Percentiles rank a stretch among this genome's conserved stretches.
Evolutionary conservation across 2,888 invertebrate species (phyloP).

Genomic region (Nemoura dubitans): DNA sequence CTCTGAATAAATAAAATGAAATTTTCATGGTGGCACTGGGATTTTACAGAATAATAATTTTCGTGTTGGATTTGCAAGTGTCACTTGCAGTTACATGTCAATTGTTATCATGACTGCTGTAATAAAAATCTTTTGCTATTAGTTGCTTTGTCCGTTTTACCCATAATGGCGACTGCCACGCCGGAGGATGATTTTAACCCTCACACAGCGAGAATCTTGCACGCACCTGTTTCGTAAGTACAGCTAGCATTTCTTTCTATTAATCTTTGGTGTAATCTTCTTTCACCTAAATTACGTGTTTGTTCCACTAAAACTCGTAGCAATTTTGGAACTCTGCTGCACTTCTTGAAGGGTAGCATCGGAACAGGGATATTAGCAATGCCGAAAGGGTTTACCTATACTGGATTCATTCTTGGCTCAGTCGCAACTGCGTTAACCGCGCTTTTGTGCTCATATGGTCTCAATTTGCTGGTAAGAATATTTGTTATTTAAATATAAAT

Average conservation of each 20-base stretch:
- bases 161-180: not conserved
- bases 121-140: not conserved
- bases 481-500: too few species aligned
- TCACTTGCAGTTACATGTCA: not conserved
- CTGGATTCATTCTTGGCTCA: not conserved
- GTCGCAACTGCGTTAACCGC: not conserved
- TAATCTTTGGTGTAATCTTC: not conserved
- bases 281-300: not conserved
- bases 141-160: not conserved
- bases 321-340: slow-evolving; percentile 19
- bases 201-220: not conserved
- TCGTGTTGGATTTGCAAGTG: too few species aligned
- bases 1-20: not conserved
- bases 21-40: too few species aligned
- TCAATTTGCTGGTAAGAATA: slow-evolving; percentile 22
- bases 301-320: not conserved
- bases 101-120: not conserved
- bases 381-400: slow-evolving; percentile 28
- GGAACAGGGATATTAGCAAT: slow-evolving; percentile 41
- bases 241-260: not conserved
- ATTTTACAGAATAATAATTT: too few species aligned
- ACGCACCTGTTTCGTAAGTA: slow-evolving; percentile 21
- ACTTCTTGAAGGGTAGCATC: slow-evolving; percentile 31
- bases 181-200: not conserved
- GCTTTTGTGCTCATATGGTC: slow-evolving; percentile 27